These are phyloP conservation scores for Eolophus roseicapilla DNA, from an alignment of 2,113 vertebrate species.

Conservation along the genomic window DNA sequence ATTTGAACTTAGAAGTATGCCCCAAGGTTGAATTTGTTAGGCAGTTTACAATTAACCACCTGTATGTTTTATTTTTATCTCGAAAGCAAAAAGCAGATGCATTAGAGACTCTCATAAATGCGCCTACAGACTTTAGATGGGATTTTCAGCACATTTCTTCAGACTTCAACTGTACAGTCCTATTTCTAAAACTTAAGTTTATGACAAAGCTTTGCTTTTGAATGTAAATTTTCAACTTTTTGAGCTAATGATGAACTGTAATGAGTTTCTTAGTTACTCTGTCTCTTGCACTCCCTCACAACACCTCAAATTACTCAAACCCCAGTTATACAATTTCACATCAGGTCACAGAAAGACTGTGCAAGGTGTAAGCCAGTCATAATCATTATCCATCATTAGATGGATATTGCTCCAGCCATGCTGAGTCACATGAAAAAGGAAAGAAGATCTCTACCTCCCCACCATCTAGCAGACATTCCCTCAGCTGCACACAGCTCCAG, in stretches of 20 bases:
- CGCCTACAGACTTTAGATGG: background rate
- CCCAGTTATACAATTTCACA: background rate
- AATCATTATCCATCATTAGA: too few relatives aligned
- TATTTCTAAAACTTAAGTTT: background rate
- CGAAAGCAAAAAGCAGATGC: background rate
- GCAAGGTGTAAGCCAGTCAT: background rate
- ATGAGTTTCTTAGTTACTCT: background rate
- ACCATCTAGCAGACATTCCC: background rate
- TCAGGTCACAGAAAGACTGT: background rate
- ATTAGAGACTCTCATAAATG: background rate
- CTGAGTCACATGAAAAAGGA: background rate
- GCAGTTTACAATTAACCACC: background rate
- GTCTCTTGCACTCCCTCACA: background rate
- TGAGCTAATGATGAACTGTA: background rate
- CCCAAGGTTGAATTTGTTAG: background rate
- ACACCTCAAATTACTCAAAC: background rate
- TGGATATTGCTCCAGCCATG: background rate
- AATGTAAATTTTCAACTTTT: background rate
- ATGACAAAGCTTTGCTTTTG: background rate
- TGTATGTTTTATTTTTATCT: background rate
- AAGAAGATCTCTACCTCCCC: background rate
- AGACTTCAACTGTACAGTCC: background rate
- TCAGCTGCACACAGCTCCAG: background rate
- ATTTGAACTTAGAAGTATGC: background rate
- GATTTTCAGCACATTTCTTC: background rate